Conservation (phyloP, 2,888 invertebrate genomes). For the Lithophane leautieri region DNA sequence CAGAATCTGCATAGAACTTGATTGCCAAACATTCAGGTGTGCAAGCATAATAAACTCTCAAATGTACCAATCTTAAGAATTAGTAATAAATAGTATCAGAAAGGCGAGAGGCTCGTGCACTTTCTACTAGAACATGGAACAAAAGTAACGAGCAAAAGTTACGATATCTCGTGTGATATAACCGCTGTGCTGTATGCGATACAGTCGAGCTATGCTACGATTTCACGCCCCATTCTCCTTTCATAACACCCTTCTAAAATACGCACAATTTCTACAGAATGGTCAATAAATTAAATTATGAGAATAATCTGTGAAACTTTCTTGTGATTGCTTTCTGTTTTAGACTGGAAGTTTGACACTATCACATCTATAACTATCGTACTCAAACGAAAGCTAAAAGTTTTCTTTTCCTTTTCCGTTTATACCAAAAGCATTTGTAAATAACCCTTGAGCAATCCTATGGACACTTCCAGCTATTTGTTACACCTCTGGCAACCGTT, state of each 20-base stretch:
- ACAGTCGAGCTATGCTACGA: constrained; percentile 69
- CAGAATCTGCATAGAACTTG: constrained; percentile 21
- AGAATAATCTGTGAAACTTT: constrained; percentile 34
- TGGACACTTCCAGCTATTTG: constrained; percentile 13
- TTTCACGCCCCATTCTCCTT: constrained; percentile 80
- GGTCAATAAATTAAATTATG: constrained; percentile 22
- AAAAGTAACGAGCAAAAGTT: constrained; percentile 85
- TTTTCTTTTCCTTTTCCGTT: neutral
- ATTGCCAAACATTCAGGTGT: constrained; percentile 38
- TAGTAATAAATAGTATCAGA: constrained; percentile 82
- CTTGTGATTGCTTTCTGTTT: constrained; percentile 44
- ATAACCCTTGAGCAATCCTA: constrained; percentile 30
- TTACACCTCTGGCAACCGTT: constrained; percentile 22
- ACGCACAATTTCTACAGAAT: constrained; percentile 37
- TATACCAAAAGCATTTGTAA: constrained; percentile 8
- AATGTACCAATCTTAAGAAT: constrained; percentile 60
- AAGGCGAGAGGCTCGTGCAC: constrained; percentile 84
- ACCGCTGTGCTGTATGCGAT: constrained; percentile 74
- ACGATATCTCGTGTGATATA: constrained; percentile 87
- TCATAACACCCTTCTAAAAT: constrained; percentile 77
- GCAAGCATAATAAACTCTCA: constrained; percentile 37
- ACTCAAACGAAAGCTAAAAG: constrained; percentile 11
- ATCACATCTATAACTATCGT: constrained; percentile 15
- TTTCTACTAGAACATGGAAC: constrained; percentile 85
- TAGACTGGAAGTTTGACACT: constrained; percentile 23